These are phyloP conservation scores for Micrasema longulum DNA, from an alignment of 1,140 invertebrate genomes.

Conservation along the genomic window DNA sequence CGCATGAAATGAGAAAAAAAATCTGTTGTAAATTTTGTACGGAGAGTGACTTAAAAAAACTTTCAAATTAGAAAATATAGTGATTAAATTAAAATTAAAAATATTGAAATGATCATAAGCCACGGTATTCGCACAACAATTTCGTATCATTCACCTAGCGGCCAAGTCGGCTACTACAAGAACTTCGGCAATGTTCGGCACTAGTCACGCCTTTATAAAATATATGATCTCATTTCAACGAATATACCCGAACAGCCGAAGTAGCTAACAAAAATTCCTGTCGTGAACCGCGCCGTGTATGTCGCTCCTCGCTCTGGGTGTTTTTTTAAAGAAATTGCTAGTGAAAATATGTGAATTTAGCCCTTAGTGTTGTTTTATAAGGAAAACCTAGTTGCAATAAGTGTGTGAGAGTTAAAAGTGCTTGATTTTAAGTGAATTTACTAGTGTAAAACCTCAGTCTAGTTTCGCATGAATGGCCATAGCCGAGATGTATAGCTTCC, in stretches of 20 bases:
- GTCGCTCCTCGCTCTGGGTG: constrained; percentile 41
- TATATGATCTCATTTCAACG: constrained; percentile 46
- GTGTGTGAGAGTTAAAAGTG: constrained; percentile 36
- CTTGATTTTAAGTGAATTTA: constrained; percentile 30
- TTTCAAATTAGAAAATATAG: no score
- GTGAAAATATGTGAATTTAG: constrained; percentile 44
- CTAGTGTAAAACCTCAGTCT: constrained; percentile 37
- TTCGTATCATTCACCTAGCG: constrained; percentile 4
- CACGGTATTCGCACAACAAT: no score
- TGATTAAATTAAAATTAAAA: no score
- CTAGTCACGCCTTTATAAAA: constrained; percentile 46
- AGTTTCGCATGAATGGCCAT: constrained; percentile 36
- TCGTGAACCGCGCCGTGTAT: constrained; percentile 29
- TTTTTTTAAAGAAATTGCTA: constrained; percentile 40
- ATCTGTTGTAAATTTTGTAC: no score
- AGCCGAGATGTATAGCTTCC: constrained; percentile 42
- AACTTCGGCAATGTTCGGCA: constrained; percentile 41
- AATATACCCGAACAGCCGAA: constrained; percentile 31
- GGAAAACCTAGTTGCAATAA: constrained; percentile 14
- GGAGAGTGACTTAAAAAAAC: no score
- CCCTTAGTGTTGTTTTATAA: constrained; percentile 32
- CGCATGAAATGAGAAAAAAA: no score
- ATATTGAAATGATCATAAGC: no score
- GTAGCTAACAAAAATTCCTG: constrained; percentile 45
- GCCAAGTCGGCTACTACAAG: constrained; percentile 7